phyloP scores from a whole-genome alignment of 2,888 invertebrate genomes.

The Plusia festucae region DNA sequence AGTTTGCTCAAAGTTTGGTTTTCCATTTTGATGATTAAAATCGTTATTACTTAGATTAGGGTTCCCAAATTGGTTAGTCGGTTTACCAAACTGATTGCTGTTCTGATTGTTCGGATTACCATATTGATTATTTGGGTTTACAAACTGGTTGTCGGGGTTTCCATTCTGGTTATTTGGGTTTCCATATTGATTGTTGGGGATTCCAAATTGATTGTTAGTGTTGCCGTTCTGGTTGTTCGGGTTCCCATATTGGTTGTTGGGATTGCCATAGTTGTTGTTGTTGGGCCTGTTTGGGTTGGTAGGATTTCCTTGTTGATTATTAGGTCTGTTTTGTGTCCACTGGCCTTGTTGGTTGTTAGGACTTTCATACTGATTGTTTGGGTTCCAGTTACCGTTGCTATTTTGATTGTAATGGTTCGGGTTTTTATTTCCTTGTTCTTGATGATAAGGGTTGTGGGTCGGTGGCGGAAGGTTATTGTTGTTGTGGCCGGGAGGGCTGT shows the following conservation, averaged over 20 bases:
- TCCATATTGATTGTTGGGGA: slow-evolving; percentile 18
- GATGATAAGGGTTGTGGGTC: slow-evolving; percentile 32
- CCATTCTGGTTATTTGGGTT: slow-evolving; percentile 15
- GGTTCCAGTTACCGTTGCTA: slow-evolving; percentile 30
- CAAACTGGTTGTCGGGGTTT: not conserved
- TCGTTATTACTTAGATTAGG: slow-evolving; percentile 11
- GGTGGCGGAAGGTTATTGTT: slow-evolving; percentile 34
- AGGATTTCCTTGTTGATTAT: not conserved
- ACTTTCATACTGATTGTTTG: slow-evolving; percentile 14
- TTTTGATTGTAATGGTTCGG: slow-evolving; percentile 32
- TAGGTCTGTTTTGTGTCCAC: slow-evolving; percentile 11
- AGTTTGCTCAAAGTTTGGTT: slow-evolving; percentile 23
- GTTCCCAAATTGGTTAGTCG: slow-evolving; percentile 16
- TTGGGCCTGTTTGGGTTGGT: slow-evolving; percentile 13
- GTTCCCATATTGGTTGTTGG: slow-evolving; percentile 41
- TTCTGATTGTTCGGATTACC: slow-evolving; percentile 32
- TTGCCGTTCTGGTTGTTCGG: slow-evolving; percentile 27
- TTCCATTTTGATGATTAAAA: slow-evolving; percentile 19
- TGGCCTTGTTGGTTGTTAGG: slow-evolving; percentile 38
- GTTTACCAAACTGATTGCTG: slow-evolving; percentile 3
- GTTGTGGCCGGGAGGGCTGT: slow-evolving; percentile 45
- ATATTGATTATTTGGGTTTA: slow-evolving; percentile 18
- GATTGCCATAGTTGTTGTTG: slow-evolving; percentile 35
- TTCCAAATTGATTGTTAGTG: slow-evolving; percentile 25
- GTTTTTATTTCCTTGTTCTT: slow-evolving; percentile 31